Evolutionary conservation across 2,797 vertebrate genomes (phyloP).

Genomic region (Sebastolobus alascanus): DNA sequence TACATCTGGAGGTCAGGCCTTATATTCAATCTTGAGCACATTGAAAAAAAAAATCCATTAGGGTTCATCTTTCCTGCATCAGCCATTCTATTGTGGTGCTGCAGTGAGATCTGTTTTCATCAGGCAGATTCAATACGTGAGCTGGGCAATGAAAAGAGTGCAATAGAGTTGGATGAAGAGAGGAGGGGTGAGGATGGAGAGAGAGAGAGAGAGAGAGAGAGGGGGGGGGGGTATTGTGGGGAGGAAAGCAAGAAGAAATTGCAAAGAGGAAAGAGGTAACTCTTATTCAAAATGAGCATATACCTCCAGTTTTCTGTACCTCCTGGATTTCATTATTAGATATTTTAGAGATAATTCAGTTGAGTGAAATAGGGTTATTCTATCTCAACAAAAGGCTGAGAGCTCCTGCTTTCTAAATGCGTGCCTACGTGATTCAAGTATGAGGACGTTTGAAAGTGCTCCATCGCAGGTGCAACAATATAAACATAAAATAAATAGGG

Average conservation of each 20-base stretch:
- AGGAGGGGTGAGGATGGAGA: slow-evolving; percentile 62
- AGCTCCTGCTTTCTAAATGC: slow-evolving; percentile 59
- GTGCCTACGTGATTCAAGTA: slow-evolving; percentile 50
- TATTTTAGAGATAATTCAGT: slow-evolving; percentile 78
- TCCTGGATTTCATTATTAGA: slow-evolving; percentile 78
- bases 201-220: neutral
- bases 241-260: slow-evolving; percentile 66
- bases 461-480: slow-evolving; percentile 58
- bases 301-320: slow-evolving; percentile 72
- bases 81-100: slow-evolving; percentile 88
- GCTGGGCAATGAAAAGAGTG: slow-evolving; percentile 84
- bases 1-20: slow-evolving; percentile 89
- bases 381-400: slow-evolving; percentile 65
- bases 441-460: slow-evolving; percentile 56
- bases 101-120: slow-evolving; percentile 90
- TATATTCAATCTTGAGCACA: slow-evolving; percentile 88
- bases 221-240: slow-evolving; percentile 40
- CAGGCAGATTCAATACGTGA: slow-evolving; percentile 88
- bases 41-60: slow-evolving; percentile 88
- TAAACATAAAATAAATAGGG: slow-evolving; percentile 69
- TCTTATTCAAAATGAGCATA: slow-evolving; percentile 78
- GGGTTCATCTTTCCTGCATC: slow-evolving; percentile 89
- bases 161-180: slow-evolving; percentile 80
- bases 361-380: slow-evolving; percentile 75
- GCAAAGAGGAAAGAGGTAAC: slow-evolving; percentile 71